A percentile compares a stretch with the other conserved stretches of the same genome.
phyloP scores from a whole-genome alignment of 2,113 vertebrate genomes.

The Heterocephalus glaber region DNA sequence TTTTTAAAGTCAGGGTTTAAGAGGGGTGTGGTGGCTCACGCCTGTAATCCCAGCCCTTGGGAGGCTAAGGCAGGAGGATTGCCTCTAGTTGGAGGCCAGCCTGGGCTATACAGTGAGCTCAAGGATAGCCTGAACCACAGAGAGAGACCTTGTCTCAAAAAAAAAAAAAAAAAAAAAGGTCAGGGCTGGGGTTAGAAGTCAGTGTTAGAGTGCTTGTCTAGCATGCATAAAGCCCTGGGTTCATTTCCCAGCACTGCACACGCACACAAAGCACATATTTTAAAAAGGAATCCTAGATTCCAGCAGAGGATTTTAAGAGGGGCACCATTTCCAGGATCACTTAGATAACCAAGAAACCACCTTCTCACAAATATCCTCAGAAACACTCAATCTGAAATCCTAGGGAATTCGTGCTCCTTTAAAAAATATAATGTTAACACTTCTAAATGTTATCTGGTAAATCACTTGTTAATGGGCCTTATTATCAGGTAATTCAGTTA shows the following conservation, averaged over 20 bases:
- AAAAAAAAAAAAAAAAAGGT: neutral
- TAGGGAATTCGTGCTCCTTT: neutral
- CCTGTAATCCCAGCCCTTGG: neutral
- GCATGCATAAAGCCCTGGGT: neutral
- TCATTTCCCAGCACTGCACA: neutral
- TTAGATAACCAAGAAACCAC: neutral
- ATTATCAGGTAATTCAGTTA: constrained; percentile 44
- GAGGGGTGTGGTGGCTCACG: neutral
- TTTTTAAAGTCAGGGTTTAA: neutral
- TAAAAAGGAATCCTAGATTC: neutral
- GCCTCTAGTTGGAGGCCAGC: too few species aligned
- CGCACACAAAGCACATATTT: neutral
- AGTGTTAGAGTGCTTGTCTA: neutral
- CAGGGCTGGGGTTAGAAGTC: neutral
- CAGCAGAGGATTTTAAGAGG: neutral
- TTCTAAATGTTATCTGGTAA: neutral
- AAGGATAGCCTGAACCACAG: neutral
- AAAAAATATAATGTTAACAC: neutral
- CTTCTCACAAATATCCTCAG: neutral
- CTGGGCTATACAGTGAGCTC: neutral
- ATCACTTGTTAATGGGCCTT: constrained; percentile 15
- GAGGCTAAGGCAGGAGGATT: neutral
- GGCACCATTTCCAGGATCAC: constrained; percentile 25
- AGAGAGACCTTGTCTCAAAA: neutral
- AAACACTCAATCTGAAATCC: constrained; percentile 27